Evolutionary conservation across 2,113 vertebrate genomes (phyloP).

Genomic region (Callipepla californica): DNA sequence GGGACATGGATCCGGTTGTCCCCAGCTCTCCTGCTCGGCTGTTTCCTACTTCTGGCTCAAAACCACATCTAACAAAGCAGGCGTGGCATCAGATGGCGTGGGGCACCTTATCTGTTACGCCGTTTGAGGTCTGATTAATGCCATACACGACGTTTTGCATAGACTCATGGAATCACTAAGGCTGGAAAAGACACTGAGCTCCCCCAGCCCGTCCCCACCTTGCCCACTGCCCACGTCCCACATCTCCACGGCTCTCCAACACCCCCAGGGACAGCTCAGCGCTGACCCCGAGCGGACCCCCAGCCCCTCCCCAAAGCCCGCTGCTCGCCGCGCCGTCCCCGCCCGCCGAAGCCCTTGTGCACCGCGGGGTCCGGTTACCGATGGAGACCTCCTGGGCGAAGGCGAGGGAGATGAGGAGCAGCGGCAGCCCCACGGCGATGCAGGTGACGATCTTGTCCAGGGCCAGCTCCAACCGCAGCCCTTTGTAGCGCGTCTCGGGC

Average conservation of each 20-base stretch:
- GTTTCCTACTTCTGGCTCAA: neutral
- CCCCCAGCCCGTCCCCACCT: too few relatives aligned
- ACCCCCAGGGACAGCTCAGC: neutral
- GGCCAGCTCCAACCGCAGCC: constrained; percentile 91
- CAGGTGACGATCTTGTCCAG: constrained; percentile 92
- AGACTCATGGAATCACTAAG: neutral
- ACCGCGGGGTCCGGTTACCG: constrained; percentile 74
- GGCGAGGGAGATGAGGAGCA: constrained; percentile 95
- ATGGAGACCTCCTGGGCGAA: constrained; percentile 96
- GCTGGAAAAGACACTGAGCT: neutral
- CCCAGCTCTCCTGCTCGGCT: accelerated
- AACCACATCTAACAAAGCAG: accelerated
- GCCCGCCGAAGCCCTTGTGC: constrained; percentile 8
- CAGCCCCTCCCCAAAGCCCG: neutral
- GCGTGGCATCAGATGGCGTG: neutral
- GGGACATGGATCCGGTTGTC: neutral
- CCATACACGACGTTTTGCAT: neutral
- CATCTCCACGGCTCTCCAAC: too few relatives aligned
- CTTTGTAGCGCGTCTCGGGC: constrained; percentile 87
- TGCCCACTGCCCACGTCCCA: too few relatives aligned
- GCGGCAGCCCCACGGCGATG: constrained; percentile 90
- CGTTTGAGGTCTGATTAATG: neutral
- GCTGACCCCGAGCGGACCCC: neutral
- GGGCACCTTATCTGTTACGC: neutral
- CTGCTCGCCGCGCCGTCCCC: neutral